Evolutionary conservation across 2,113 vertebrate genomes (phyloP).

Genomic region (Recurvirostra avosetta): DNA sequence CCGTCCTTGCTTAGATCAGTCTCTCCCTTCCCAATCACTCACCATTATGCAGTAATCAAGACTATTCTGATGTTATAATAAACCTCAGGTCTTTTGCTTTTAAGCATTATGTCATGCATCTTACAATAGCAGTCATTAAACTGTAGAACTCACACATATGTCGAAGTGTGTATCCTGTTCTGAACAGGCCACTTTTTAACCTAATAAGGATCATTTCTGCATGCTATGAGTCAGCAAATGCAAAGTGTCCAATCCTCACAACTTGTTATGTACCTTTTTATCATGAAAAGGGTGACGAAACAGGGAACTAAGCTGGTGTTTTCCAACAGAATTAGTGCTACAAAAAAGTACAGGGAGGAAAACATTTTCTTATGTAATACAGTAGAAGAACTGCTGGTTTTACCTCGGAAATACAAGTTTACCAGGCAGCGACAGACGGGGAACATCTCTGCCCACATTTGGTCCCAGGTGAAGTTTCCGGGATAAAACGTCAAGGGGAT

Average conservation of each 20-base stretch:
- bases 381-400: background rate
- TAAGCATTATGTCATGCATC: background rate
- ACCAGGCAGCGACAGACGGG: constrained; percentile 93
- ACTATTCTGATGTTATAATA: background rate
- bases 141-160: background rate
- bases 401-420: constrained; percentile 99
- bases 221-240: background rate
- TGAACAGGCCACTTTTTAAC: background rate
- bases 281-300: background rate
- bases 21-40: background rate
- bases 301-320: background rate
- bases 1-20: background rate
- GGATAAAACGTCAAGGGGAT: constrained; percentile 94
- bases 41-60: background rate
- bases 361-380: background rate
- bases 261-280: background rate
- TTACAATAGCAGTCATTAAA: background rate
- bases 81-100: background rate
- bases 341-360: background rate
- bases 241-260: background rate
- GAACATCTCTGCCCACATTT: constrained; percentile 92
- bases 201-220: background rate
- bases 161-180: accelerated
- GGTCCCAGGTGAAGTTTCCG: constrained; percentile 96
- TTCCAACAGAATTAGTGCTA: background rate